Percentiles rank a stretch among this genome's conserved stretches.
Conservation (phyloP, 2,113 vertebrate genomes). For the Pavo muticus region DNA sequence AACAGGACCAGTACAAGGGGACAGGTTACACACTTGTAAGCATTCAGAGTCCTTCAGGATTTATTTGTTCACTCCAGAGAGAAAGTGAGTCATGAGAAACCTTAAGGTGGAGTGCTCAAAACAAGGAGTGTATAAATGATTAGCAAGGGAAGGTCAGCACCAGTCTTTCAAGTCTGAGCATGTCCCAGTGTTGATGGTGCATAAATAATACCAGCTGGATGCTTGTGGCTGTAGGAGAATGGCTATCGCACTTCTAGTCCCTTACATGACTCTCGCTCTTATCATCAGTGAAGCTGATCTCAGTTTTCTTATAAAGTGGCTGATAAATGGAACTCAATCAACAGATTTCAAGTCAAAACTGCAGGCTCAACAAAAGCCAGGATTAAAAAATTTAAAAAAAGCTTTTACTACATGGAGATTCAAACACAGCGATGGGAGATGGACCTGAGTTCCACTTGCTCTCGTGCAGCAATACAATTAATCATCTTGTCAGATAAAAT, state of each 20-base stretch:
- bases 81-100: conserved; percentile 77
- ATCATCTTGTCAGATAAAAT: conserved; percentile 22
- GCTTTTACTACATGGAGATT: not conserved
- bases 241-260: conserved; percentile 12
- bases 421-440: not conserved
- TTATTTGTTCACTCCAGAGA: conserved; percentile 51
- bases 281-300: not conserved
- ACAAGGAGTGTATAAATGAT: conserved; percentile 75
- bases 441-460: not conserved
- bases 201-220: conserved; percentile 48
- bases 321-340: not conserved
- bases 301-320: not conserved
- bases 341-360: not conserved
- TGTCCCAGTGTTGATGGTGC: conserved; percentile 32
- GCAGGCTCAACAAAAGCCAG: not conserved
- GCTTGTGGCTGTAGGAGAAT: conserved; percentile 50
- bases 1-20: not conserved
- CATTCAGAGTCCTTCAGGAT: conserved; percentile 23
- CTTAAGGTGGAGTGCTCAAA: conserved; percentile 75
- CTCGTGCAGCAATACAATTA: not conserved
- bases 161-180: conserved; percentile 70
- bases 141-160: conserved; percentile 70
- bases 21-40: not conserved
- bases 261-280: not conserved
- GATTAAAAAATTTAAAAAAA: not conserved